A percentile compares a stretch with the other conserved stretches of the same genome.
Evolutionary conservation across 2,888 invertebrate genomes (phyloP).

Genomic region (Stegana nigrithorax): DNA sequence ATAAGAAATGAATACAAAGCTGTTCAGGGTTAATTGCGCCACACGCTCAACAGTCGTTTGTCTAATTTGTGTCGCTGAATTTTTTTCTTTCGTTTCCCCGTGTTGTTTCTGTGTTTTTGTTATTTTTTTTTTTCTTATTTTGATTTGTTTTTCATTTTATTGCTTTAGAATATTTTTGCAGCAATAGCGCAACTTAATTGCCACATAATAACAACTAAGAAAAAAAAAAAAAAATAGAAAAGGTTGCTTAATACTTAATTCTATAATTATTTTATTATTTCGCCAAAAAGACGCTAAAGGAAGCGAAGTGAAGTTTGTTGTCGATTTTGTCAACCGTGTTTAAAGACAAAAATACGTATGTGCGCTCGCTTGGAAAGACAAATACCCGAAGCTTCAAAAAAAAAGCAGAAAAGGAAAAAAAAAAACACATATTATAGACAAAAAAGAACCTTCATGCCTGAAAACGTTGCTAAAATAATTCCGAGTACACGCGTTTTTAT

Average conservation of each 20-base stretch:
- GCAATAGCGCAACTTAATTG: no score
- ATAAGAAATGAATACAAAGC: no score
- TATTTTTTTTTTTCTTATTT: no score
- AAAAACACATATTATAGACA: constrained; percentile 17
- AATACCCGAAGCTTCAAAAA: not conserved
- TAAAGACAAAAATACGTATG: constrained; percentile 24
- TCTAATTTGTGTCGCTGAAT: no score
- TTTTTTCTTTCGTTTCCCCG: no score
- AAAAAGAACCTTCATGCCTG: constrained; percentile 53
- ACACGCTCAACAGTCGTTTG: no score
- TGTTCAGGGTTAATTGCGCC: no score
- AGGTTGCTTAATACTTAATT: not conserved
- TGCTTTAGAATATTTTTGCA: no score
- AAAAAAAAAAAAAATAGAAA: not conserved
- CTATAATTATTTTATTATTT: not conserved
- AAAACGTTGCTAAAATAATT: constrained; percentile 37
- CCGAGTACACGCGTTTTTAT: not conserved
- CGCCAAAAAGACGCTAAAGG: not conserved
- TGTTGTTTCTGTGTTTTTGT: no score
- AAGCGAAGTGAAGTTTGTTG: constrained; percentile 19
- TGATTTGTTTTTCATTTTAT: no score
- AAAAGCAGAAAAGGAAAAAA: constrained; percentile 24
- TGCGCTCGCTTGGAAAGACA: no score
- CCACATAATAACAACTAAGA: no score
- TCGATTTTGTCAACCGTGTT: constrained; percentile 57